Percentiles rank a stretch among this genome's conserved stretches.
phyloP scores from a whole-genome alignment of 2,797 vertebrate genomes.

The Odontamblyopus rebecca region DNA sequence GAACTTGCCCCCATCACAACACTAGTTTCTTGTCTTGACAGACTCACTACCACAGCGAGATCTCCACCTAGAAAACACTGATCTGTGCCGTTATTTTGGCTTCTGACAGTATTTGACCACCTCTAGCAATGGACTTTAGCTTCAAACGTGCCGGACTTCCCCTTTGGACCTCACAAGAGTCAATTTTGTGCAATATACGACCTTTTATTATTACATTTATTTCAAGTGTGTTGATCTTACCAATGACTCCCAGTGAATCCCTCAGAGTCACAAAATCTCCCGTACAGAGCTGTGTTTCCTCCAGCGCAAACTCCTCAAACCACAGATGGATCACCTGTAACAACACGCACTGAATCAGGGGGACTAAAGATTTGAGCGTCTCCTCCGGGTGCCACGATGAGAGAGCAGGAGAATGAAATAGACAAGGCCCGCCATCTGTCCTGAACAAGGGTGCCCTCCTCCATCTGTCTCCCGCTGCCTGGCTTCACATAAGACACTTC shows the following conservation, averaged over 20 bases:
- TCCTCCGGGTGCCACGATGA: slow-evolving; percentile 36
- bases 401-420: slow-evolving; percentile 51
- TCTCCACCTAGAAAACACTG: no score
- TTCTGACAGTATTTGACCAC: no score
- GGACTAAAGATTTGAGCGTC: slow-evolving; percentile 40
- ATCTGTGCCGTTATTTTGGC: no score
- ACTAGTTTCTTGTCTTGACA: no score
- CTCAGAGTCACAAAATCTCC: slow-evolving; percentile 72
- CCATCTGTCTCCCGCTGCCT: slow-evolving; percentile 54
- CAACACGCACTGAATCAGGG: slow-evolving; percentile 4
- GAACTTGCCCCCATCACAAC: no score
- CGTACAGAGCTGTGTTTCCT: slow-evolving; percentile 65
- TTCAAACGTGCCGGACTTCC: no score
- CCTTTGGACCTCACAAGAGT: no score
- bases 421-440: slow-evolving; percentile 66
- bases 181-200: no score
- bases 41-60: no score
- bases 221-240: slow-evolving; percentile 47
- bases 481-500: slow-evolving; percentile 51
- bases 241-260: slow-evolving; percentile 72
- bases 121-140: no score
- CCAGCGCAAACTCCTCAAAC: slow-evolving; percentile 78
- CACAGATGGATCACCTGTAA: slow-evolving; percentile 79
- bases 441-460: slow-evolving; percentile 27
- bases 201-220: neutral